Conservation (phyloP, 2,797 vertebrate species). For the Sebastes taczanowskii region DNA sequence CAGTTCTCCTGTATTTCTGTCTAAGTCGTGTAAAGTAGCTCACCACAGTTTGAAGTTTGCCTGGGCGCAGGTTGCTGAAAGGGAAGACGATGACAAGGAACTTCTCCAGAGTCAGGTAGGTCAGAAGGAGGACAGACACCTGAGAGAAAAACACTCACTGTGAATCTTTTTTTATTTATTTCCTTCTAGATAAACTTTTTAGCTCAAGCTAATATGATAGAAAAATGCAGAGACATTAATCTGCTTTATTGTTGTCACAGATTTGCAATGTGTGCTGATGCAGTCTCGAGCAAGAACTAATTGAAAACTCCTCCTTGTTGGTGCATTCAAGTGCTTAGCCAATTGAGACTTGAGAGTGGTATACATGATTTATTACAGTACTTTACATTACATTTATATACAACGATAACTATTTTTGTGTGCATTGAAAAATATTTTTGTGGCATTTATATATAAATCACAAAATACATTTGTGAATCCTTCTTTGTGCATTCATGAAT, state of each 20-base stretch:
- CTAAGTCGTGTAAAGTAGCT: neutral
- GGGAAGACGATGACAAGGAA: constrained; percentile 90
- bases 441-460: too few species aligned
- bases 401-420: too few species aligned
- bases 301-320: neutral
- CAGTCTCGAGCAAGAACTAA: neutral
- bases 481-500: too few species aligned
- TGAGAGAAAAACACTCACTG: constrained; percentile 8
- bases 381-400: too few species aligned
- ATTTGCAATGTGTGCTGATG: neutral
- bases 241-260: neutral
- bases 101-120: constrained; percentile 89
- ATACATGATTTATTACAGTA: neutral
- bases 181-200: neutral
- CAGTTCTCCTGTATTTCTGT: neutral
- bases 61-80: constrained; percentile 85
- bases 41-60: constrained; percentile 83
- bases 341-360: neutral
- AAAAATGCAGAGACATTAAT: neutral
- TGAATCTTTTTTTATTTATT: neutral
- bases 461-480: too few species aligned
- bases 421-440: too few species aligned
- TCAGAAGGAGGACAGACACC: constrained; percentile 87
- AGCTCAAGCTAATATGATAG: neutral
- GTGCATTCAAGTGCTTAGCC: neutral